Evolutionary conservation across 23 tunicate genomes (phyloP), one percentile per base, ranked within the genome.

Genomic region (Ascidia mentula): DNA sequence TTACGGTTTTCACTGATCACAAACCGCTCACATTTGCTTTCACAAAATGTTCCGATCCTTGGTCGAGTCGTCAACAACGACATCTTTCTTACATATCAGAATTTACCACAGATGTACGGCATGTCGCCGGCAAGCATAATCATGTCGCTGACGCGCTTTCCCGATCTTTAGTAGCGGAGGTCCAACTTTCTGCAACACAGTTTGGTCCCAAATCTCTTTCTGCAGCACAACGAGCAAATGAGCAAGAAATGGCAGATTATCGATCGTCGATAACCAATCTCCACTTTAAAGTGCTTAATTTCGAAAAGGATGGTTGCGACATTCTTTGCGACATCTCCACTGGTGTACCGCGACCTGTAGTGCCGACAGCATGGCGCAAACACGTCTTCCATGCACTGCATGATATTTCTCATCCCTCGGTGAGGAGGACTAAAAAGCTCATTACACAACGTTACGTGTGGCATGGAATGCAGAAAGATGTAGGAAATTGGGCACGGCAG

Each of bases 1-100:
- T n/a, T n/a, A n/a, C n/a, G n/a, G n/a, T n/a, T 15, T 71, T 28
- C 74, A 71, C 74, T 3, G 74, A 71, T 71, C 74, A 71, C 30
- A 34, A 36, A 18, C 74, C 74, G 18, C 74, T 71, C 34, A 9
- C 74, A 71, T 71, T 71, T 18, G 74, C 72, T 12, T 20, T 71
- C 74, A 34, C 35, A 18, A 71, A 71, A 36, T 22, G 36, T 34
- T 71, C 74, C 30, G 35, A 69, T 69, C 72, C 72, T 20, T 69
- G 72, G 72, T 69, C 72, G 20, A 24, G 33, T 12, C 72, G 72
- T 69, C n/a, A 69, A 24, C 74, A 71, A 9, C 34, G 74, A 3
- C 74, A 71, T 31, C 74, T 36, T 36, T 34, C 34, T 18, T 34
- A 34, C 13, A 36, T 71, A 18, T 71, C 74, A 36, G 74, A 71